These are phyloP conservation scores for Balaeniceps rex DNA, from an alignment of 2,113 vertebrate genomes.

Conservation along the genomic window DNA sequence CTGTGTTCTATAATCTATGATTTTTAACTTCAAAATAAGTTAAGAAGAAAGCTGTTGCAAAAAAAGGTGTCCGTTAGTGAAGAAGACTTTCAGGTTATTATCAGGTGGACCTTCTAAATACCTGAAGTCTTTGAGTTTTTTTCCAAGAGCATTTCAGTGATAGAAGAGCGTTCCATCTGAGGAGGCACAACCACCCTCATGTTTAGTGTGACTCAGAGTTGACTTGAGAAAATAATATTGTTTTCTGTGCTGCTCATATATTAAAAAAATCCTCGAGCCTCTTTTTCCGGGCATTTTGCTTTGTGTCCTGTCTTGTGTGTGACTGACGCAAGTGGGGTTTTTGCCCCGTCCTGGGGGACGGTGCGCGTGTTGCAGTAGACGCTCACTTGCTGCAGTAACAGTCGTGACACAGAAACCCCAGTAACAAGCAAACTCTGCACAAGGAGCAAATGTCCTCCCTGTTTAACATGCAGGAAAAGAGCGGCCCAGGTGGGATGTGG, in stretches of 20 bases:
- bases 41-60: background rate
- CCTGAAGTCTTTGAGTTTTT: background rate
- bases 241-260: background rate
- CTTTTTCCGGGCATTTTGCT: background rate
- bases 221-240: fast-evolving
- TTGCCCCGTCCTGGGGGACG: background rate
- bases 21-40: background rate
- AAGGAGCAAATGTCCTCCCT: background rate
- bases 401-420: background rate
- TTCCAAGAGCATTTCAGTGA: background rate
- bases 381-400: background rate
- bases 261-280: too few species aligned
- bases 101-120: background rate
- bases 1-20: background rate
- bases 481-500: background rate
- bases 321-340: background rate
- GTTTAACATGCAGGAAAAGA: background rate
- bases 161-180: background rate
- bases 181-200: background rate
- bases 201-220: background rate
- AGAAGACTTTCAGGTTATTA: background rate
- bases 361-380: background rate
- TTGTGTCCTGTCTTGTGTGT: background rate
- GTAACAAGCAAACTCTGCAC: background rate
- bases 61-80: background rate